Evolutionary conservation across 64 coral and sea anemone genomes (phyloP), one percentile per base, ranked within the genome.

Genomic region (Cladopsammia gracilis): DNA sequence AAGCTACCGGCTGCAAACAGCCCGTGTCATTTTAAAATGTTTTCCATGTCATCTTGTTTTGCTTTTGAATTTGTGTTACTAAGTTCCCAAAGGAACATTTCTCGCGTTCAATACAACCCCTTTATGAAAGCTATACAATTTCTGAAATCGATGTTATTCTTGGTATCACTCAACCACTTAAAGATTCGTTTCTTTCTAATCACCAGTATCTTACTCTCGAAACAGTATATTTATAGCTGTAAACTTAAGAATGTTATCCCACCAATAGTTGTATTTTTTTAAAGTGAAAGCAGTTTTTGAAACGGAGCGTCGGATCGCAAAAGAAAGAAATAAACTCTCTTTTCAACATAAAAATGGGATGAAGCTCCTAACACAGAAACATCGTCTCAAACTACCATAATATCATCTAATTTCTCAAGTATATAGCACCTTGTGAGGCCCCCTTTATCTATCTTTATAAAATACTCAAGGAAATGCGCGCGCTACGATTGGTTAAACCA

Each of bases 221-320:
- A 84, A 84, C 25, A 66, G 23, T 45, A 64, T n/a, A 86, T 69
- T 1, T 86, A n/a, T n/a, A n/a, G n/a, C n/a, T n/a, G n/a, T n/a
- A n/a, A n/a, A n/a, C n/a, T n/a, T n/a, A n/a, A n/a, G 0, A 44
- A 44, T 1, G 25, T 44, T 9, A 12, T 7, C 22, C 70, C 70
- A 45, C 7, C 70, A 72, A n/a, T 9, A 25, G 70, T 4, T 10
- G 22, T 72, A 13, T 45, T 72, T 72, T 44, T 72, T 44, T 42
- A 72, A 72, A 44, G 70, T 72, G 70, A 72, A 44, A 0, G 70
- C 70, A 72, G 70, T 72, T 72, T 72, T 25, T 72, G 26, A 72
- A 72, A 72, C 42, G 70, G 70, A 72, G 70, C 70, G 14, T 72
- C 25, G 70, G 25, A 46, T 72, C 26, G 70, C 25, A 4, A 44